Percentiles rank a stretch among this genome's conserved stretches.
Conservation (phyloP, 1,140 invertebrate species). For the Cotesia glomerata region DNA sequence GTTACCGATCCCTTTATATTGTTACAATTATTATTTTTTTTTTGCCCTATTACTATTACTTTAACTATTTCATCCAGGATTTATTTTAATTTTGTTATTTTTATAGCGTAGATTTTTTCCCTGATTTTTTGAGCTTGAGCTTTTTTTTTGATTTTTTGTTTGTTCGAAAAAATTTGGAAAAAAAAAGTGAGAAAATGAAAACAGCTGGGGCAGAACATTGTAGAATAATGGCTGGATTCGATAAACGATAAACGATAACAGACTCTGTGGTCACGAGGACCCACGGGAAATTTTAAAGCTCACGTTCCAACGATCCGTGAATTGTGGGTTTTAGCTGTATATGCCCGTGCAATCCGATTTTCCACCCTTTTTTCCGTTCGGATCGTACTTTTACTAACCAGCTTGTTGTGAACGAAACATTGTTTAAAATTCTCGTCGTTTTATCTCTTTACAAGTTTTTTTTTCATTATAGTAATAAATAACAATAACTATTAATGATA, state of each 20-base stretch:
- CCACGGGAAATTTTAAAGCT: constrained; percentile 45
- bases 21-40: background rate
- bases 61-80: background rate
- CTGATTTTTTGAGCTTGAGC: background rate
- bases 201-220: constrained; percentile 16
- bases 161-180: background rate
- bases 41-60: background rate
- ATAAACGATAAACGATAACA: constrained; percentile 51
- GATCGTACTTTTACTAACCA: background rate
- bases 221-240: constrained; percentile 51
- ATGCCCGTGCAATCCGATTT: background rate
- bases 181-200: background rate
- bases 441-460: no score
- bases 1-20: constrained; percentile 10
- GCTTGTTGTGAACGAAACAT: no score
- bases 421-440: no score
- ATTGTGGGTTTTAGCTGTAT: constrained; percentile 20
- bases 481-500: no score
- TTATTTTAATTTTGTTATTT: background rate
- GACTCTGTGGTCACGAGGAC: constrained; percentile 35
- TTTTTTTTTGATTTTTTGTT: background rate
- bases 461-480: no score
- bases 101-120: no score
- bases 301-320: constrained; percentile 37
- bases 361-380: background rate